Percentiles rank a stretch among this genome's conserved stretches.
Conservation (phyloP, 2,888 invertebrate species). For the Saturnia pavonia region DNA sequence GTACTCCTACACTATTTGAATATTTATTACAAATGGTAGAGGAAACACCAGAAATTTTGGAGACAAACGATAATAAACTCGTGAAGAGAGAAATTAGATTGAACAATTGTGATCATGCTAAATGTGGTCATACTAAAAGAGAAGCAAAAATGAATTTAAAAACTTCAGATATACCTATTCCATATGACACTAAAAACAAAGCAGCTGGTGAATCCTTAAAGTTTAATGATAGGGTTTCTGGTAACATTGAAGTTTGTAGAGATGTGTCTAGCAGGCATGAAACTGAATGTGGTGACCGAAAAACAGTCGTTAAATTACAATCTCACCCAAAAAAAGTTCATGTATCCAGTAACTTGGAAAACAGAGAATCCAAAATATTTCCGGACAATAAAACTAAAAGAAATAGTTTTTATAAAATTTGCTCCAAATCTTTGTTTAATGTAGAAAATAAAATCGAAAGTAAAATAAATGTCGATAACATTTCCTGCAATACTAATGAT, state of each 20-base stretch:
- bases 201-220: not conserved
- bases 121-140: conserved; percentile 17
- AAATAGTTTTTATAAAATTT: not conserved
- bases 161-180: not conserved
- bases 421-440: not conserved
- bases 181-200: not conserved
- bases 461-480: not conserved
- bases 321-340: not conserved
- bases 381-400: not conserved
- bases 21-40: conserved; percentile 50
- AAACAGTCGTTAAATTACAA: not conserved
- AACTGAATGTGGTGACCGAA: not conserved
- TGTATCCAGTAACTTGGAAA: not conserved
- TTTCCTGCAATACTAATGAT: not conserved
- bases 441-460: not conserved
- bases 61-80: conserved; percentile 49
- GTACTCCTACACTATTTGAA: conserved; percentile 55
- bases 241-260: not conserved
- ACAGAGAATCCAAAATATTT: not conserved
- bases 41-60: conserved; percentile 54
- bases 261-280: not conserved
- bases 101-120: conserved; percentile 6
- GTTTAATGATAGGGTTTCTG: not conserved
- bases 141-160: not conserved
- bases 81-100: conserved; percentile 31